Evolutionary conservation across 2,113 vertebrate species (phyloP), one percentile per base, ranked within the genome.

Genomic region (Pleuronectes platessa): DNA sequence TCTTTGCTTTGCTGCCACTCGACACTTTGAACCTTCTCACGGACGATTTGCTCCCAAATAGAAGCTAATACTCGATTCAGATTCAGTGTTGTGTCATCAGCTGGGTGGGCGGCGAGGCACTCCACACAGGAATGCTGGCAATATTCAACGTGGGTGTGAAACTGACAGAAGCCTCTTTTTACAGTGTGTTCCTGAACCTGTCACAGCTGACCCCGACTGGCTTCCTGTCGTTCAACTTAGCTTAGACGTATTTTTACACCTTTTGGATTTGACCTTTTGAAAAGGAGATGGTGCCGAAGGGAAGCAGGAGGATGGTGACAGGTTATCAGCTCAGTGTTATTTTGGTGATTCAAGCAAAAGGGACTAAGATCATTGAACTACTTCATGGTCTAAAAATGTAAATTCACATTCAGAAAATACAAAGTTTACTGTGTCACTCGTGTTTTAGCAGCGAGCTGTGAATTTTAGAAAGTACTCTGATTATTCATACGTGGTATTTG

Each of bases 181-280:
- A 18, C 18, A n/a, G 20, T 53, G 2, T n/a, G 20, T 9, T 1
- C 18, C 51, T 20, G 9, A 71, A 53, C 55, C 35, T 56, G 20
- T 8, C 24, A 13, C 27, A 24, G 17, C 27, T 55, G 60, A 74
- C 37, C 31, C 12, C 2, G 11, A 24, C 42, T 27, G 18, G 24
- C 54, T 53, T 47, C 20, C 47, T n/a, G 65, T 51, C 45, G 65
- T 65, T 55, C 17, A 15, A 63, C 42, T n/a, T 9, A 65, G 12
- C n/a, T 55, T 0, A 18, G 31, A 80, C 60, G 11, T 13, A 3
- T 49, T 84, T 85, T 76, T 27, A 61, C 51, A 65, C 37, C 73
- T 82, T 80, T 67, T 64, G 42, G 67, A 26, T 49, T 17, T 77
- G 63, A 76, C 40, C 60, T 59, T 79, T 83, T 49, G 17, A 49